These are phyloP conservation scores for Andrena dorsata DNA, from an alignment of 2,888 invertebrate genomes.

Conservation along the genomic window DNA sequence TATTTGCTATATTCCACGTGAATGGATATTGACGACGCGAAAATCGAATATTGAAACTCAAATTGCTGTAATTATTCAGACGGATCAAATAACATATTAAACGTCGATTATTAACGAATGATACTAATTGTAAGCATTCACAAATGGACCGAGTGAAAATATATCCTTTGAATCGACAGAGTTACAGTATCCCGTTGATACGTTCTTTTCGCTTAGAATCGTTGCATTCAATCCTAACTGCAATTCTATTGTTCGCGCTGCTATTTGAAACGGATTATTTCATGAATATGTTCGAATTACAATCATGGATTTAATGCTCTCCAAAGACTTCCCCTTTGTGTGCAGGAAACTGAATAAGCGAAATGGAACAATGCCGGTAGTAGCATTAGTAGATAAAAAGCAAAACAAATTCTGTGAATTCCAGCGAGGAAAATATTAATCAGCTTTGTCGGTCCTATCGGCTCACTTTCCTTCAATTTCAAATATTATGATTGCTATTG, in stretches of 20 bases:
- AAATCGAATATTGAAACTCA: background rate
- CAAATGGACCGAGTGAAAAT: background rate
- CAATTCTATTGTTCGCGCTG: background rate
- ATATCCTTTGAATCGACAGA: background rate
- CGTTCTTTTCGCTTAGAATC: no score
- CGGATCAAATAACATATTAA: background rate
- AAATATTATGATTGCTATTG: background rate
- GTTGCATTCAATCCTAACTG: no score
- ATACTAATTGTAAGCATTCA: background rate
- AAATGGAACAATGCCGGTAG: background rate
- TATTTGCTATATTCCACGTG: background rate
- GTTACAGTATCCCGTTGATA: no score
- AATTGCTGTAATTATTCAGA: background rate
- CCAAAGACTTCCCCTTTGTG: background rate
- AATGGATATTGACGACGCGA: background rate
- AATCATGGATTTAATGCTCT: background rate
- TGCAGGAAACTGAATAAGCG: background rate
- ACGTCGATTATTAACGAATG: no score
- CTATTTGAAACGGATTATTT: background rate
- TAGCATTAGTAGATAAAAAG: background rate
- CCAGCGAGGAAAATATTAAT: background rate
- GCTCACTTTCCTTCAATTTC: background rate
- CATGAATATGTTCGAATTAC: background rate
- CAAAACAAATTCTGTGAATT: background rate
- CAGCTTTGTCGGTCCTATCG: background rate